Evolutionary conservation across 2,888 invertebrate genomes (phyloP).

Genomic region (Ctena decussata): DNA sequence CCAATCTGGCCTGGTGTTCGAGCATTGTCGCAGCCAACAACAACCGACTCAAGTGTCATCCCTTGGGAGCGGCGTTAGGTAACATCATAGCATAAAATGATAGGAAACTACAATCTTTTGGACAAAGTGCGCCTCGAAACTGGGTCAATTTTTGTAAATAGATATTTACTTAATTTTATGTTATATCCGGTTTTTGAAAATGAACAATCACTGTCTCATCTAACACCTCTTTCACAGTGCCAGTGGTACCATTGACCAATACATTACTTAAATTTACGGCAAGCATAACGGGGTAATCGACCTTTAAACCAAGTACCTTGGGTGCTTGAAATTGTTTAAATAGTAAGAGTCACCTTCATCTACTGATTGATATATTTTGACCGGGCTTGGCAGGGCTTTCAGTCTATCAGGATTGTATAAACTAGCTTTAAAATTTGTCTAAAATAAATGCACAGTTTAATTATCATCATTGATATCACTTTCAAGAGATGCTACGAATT

Average conservation of each 20-base stretch:
- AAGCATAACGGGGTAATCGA: conserved; percentile 33
- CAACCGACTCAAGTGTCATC: conserved; percentile 33
- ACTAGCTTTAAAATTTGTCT: not conserved
- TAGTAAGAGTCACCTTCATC: conserved; percentile 13
- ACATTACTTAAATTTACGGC: conserved; percentile 13
- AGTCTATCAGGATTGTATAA: conserved; percentile 12
- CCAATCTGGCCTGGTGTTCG: conserved; percentile 37
- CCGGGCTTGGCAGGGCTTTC: not conserved
- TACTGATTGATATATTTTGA: not conserved
- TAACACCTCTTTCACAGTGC: conserved; percentile 8
- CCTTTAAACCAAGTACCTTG: conserved; percentile 14
- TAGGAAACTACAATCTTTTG: conserved; percentile 28
- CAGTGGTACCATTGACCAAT: conserved; percentile 35
- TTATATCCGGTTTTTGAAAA: not conserved
- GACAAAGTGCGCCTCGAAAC: conserved; percentile 23
- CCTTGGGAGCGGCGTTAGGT: conserved; percentile 44
- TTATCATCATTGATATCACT: not conserved
- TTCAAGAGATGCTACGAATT: not conserved
- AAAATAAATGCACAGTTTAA: conserved; percentile 9
- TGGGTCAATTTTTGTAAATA: conserved; percentile 40
- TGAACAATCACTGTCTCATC: conserved; percentile 22
- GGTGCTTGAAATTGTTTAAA: conserved; percentile 23
- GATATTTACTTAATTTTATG: not conserved
- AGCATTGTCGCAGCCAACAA: conserved; percentile 33
- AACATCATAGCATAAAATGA: conserved; percentile 34